Conservation (phyloP, 1,140 invertebrate genomes). For the Wasmannia auropunctata region DNA sequence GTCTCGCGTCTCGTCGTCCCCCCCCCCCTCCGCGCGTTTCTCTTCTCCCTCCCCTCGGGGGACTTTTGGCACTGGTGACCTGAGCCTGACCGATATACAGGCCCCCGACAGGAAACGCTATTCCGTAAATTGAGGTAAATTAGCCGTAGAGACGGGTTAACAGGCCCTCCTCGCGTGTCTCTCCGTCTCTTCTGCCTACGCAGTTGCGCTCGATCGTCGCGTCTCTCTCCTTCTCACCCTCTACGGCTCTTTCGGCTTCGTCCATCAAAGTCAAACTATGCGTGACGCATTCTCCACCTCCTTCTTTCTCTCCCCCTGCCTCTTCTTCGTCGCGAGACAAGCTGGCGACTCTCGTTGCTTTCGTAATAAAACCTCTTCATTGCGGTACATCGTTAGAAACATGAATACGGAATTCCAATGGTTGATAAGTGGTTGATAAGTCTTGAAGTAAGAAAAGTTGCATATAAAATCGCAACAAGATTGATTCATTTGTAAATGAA, state of each 20-base stretch:
- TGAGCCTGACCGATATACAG: slow-evolving; percentile 75
- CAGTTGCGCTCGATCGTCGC: slow-evolving; percentile 68
- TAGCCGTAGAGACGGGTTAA: slow-evolving; percentile 74
- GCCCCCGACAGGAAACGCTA: slow-evolving; percentile 78
- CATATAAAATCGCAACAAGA: background rate
- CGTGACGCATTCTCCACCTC: slow-evolving; percentile 71
- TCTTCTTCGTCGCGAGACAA: slow-evolving; percentile 68
- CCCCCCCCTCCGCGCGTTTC: background rate
- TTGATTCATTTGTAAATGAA: background rate
- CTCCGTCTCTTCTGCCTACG: slow-evolving; percentile 72
- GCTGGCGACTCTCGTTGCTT: slow-evolving; percentile 73
- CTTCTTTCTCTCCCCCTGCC: slow-evolving; percentile 58
- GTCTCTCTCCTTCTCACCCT: slow-evolving; percentile 33
- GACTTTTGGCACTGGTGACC: slow-evolving; percentile 65
- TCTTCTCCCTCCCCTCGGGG: slow-evolving; percentile 14
- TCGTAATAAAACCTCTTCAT: slow-evolving; percentile 59
- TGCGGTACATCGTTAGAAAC: background rate
- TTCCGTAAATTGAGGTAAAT: slow-evolving; percentile 82
- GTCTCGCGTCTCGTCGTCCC: slow-evolving; percentile 3
- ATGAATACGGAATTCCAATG: slow-evolving; percentile 31
- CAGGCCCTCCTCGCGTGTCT: slow-evolving; percentile 62
- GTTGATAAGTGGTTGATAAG: background rate
- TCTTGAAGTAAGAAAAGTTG: slow-evolving; percentile 10
- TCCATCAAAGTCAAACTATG: slow-evolving; percentile 71
- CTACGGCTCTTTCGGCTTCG: slow-evolving; percentile 38